A percentile compares a stretch with the other conserved stretches of the same genome.
phyloP scores from a whole-genome alignment of 2,113 vertebrate species.

The Pelmatolapia mariae region DNA sequence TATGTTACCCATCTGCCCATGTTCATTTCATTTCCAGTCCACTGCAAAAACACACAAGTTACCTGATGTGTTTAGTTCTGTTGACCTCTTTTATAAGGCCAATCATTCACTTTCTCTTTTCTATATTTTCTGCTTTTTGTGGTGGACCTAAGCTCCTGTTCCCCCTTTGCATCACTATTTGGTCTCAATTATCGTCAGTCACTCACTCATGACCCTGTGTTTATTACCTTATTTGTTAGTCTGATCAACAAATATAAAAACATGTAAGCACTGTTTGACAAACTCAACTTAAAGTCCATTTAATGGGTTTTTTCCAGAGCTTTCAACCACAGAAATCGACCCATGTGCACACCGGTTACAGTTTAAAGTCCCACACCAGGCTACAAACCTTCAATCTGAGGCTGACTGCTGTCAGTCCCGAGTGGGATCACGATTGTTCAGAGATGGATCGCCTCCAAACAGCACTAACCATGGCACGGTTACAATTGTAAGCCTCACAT shows the following conservation, averaged over 20 bases:
- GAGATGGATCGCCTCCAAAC: background rate
- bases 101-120: background rate
- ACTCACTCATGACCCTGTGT: background rate
- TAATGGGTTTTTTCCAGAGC: background rate
- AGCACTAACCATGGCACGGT: background rate
- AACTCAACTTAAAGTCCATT: background rate
- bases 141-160: background rate
- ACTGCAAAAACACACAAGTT: background rate
- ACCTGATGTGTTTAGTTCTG: background rate
- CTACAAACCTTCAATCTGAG: background rate
- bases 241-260: background rate
- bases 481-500: background rate
- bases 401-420: background rate
- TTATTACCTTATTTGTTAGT: background rate
- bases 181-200: background rate
- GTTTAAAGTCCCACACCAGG: background rate
- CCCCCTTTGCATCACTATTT: background rate
- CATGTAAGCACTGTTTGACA: background rate
- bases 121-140: background rate
- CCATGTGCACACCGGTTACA: background rate
- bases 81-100: background rate
- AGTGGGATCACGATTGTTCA: background rate
- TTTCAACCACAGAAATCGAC: background rate
- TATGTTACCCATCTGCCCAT: background rate
- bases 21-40: background rate